Evolutionary conservation across 92 coral and sea anemone genomes (phyloP), one percentile per base, ranked within the genome.

Genomic region (Virgularia gustaviana): DNA sequence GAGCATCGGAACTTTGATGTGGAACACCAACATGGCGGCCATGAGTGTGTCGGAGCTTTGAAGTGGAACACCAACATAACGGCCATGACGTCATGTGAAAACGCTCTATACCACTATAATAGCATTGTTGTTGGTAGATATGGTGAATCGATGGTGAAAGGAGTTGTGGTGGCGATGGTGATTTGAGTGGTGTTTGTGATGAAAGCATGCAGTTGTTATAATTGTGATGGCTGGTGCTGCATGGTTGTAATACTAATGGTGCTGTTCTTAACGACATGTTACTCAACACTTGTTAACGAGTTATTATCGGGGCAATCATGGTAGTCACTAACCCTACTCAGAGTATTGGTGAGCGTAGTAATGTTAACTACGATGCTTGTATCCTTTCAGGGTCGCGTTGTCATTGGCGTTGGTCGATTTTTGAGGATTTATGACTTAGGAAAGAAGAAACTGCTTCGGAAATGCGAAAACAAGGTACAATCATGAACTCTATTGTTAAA

Each of bases 401-500:
- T 89, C 66, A 92, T 90, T 27, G 98, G 98, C 51, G 89, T 92
- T 60, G 98, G 98, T 1, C 89, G 98, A 13, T 64, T 92, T 63
- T 65, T 92, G 11, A 80, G 98, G 80, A 80, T 92, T 34, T 92
- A 92, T 55, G 98, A 92, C 37, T 85, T 92, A 54, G 98, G 98
- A 32, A 92, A 92, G 72, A 92, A 92, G 79, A 92, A 92, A 54
- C 82, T 92, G 49, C 94, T 92, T 13, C 81, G 98, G 53, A 92
- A 92, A 82, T 92, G 98, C 54, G 98, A 92, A 70, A 92, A 92
- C 76, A 92, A 92, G 96, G 98, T 89, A 47, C 33, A n/a, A n/a
- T n/a, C n/a, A n/a, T n/a, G n/a, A n/a, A 20, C 18, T 20, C 24
- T 49, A 18, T 20, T 49, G 22, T 9, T 31, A 32, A 9, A 13